phyloP scores from a whole-genome alignment of 2,888 invertebrate genomes.

The Vanessa cardui region DNA sequence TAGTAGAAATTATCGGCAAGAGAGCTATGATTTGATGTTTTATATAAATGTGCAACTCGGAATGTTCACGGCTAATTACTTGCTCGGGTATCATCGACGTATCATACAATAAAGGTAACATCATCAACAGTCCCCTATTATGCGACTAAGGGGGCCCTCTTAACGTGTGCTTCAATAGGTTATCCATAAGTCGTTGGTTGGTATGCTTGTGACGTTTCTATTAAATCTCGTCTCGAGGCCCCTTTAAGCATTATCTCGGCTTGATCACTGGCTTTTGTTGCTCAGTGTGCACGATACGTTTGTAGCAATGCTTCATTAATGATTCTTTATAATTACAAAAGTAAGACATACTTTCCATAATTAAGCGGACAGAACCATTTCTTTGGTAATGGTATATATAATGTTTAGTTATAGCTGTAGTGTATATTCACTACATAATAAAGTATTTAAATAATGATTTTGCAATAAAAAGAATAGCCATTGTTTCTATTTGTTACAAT shows the following conservation, averaged over 20 bases:
- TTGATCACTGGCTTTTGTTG: constrained; percentile 31
- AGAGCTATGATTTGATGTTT: too few relatives aligned
- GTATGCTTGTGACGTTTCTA: constrained; percentile 41
- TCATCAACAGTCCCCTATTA: background rate
- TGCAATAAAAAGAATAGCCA: too few relatives aligned
- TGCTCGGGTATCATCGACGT: background rate
- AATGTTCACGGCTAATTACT: background rate
- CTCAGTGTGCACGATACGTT: constrained; percentile 8
- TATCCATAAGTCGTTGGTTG: constrained; percentile 16
- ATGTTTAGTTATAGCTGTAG: too few relatives aligned
- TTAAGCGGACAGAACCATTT: background rate
- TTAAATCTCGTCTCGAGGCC: constrained; percentile 35
- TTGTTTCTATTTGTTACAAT: too few relatives aligned
- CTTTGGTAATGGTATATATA: background rate
- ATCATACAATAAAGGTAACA: background rate
- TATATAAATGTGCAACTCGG: background rate
- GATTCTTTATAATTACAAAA: background rate
- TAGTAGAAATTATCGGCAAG: background rate
- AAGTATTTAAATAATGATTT: too few relatives aligned
- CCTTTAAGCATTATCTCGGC: constrained; percentile 33
- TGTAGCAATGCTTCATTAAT: background rate
- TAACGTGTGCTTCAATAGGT: constrained; percentile 30
- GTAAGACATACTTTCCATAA: too few relatives aligned
- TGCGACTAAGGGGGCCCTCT: constrained; percentile 7
- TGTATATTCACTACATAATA: too few relatives aligned